Conservation (phyloP, 2,888 invertebrate species). For the Melinaea marsaeus region DNA sequence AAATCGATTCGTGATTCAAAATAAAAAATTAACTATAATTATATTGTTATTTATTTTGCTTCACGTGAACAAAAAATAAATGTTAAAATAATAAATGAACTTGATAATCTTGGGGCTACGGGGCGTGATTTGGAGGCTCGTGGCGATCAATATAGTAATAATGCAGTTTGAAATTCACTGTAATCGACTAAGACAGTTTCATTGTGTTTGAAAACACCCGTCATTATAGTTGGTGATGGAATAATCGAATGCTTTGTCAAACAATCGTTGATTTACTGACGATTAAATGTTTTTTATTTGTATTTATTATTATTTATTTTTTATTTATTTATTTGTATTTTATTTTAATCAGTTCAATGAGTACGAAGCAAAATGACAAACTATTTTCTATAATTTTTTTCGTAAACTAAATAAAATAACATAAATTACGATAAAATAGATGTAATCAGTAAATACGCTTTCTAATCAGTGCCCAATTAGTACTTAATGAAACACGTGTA, state of each 20-base stretch:
- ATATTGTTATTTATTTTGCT: neutral
- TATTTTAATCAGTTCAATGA: too few relatives aligned
- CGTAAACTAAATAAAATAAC: too few relatives aligned
- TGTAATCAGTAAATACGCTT: too few relatives aligned
- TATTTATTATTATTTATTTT: too few relatives aligned
- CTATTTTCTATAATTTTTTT: too few relatives aligned
- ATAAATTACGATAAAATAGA: too few relatives aligned
- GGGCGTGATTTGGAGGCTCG: neutral
- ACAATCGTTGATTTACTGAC: neutral
- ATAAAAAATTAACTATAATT: neutral
- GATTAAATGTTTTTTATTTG: neutral
- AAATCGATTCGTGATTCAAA: neutral
- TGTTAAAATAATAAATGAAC: neutral
- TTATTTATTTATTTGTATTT: too few relatives aligned
- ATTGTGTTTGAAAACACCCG: too few relatives aligned
- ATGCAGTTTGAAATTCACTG: slow-evolving; percentile 12
- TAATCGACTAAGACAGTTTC: neutral
- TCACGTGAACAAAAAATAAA: neutral
- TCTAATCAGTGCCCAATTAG: too few relatives aligned
- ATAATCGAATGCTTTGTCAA: neutral
- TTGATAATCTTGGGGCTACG: neutral
- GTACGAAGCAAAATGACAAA: too few relatives aligned
- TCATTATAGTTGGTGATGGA: too few relatives aligned
- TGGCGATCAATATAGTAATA: slow-evolving; percentile 23
- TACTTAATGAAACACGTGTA: too few relatives aligned